Percentiles rank a stretch among this genome's conserved stretches.
Evolutionary conservation across 1,140 invertebrate genomes (phyloP).

Genomic region (Cyphomyrmex costatus): DNA sequence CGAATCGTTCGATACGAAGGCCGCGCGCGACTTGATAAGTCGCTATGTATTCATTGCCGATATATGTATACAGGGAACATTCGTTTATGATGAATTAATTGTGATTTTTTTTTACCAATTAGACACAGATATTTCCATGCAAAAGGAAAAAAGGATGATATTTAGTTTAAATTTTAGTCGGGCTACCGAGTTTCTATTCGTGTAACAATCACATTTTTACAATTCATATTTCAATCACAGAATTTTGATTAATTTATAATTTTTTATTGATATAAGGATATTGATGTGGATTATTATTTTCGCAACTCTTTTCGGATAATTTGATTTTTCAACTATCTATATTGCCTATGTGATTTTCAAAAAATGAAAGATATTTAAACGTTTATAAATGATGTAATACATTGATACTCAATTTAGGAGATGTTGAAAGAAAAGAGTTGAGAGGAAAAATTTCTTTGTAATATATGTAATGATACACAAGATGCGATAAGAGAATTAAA

Average conservation of each 20-base stretch:
- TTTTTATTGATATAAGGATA: background rate
- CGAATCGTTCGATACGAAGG: conserved; percentile 56
- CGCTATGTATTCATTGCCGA: background rate
- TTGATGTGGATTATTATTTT: no score
- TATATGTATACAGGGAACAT: no score
- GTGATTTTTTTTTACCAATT: background rate
- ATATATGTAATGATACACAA: background rate
- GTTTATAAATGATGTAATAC: background rate
- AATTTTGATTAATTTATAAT: background rate
- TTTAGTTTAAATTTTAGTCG: background rate
- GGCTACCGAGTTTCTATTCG: background rate
- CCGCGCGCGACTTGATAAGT: background rate
- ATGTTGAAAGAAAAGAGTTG: background rate
- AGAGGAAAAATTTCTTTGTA: background rate
- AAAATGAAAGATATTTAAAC: background rate
- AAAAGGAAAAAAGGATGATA: background rate
- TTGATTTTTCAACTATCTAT: no score
- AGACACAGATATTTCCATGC: background rate
- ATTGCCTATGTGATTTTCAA: no score
- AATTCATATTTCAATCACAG: background rate
- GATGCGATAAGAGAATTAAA: background rate
- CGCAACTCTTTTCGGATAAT: no score
- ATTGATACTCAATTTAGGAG: background rate
- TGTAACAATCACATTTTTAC: background rate
- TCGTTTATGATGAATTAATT: background rate